Evolutionary conservation across 2,113 vertebrate species (phyloP), one percentile per base, ranked within the genome.

Genomic region (Phoenicopterus ruber): DNA sequence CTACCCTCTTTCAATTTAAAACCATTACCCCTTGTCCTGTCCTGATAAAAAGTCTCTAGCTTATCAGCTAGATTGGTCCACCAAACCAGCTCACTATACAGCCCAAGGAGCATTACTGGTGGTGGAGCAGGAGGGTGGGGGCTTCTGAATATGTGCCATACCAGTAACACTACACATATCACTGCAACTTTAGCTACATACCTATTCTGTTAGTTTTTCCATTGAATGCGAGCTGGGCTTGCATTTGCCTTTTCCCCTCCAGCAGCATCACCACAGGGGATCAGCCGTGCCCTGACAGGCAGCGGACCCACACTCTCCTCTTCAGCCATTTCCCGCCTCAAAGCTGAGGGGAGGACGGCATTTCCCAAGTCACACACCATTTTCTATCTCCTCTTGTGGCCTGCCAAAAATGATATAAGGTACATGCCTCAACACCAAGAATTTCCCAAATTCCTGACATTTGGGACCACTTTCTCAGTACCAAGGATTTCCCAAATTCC

Each of bases 261-360:
- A 44, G 28, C 34, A 31, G 6, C 3, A 0, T 9, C 25, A 5
- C 3, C 7, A 16, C 21, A 49, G 17, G 26, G 44, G 8, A 31
- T 8, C 16, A 28, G 70, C 36, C 4, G 16, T 12, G 17, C 12
- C 4, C 42, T 1, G 9, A 10, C 50, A n/a, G 12, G 15, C 52
- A 10, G 15, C 0, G 4, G 28, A 16, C 15, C 18, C 47, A 25
- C 3, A 0, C 8, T 4, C 11, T 40, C 47, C 42, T 28, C 21
- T 20, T 5, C 2, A 0, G 7, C 15, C 55, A 54, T 20, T 7
- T 71, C 49, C 66, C 22, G 2, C 10, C 38, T n/a, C 18, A 1
- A 38, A 62, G 25, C 19, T 16, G 12, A 70, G 25, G 21, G 2
- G 4, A 73, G 4, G 4, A 26, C 3, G 1, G 20, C 1, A 0